Evolutionary conservation across 2,797 vertebrate species (phyloP).

Genomic region (Peromyscus melanophrys): DNA sequence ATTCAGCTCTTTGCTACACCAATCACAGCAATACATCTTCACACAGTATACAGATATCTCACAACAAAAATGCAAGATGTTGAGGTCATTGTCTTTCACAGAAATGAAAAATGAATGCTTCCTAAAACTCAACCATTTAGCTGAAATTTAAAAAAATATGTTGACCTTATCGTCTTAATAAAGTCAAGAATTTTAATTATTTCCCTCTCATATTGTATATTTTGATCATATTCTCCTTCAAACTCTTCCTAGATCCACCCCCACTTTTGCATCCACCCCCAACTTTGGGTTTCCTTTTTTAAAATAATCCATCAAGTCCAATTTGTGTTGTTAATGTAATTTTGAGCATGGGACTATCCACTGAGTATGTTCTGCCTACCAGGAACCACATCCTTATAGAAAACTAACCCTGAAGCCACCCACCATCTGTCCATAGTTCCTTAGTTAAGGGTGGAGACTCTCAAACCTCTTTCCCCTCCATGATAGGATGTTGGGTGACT

Average conservation of each 20-base stretch:
- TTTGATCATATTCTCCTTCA: background rate
- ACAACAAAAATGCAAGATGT: background rate
- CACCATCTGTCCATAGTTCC: background rate
- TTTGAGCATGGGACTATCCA: background rate
- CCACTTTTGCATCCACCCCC: too few relatives aligned
- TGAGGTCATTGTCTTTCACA: background rate
- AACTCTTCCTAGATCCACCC: background rate
- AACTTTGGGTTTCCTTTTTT: background rate
- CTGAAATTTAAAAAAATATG: background rate
- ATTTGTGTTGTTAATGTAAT: too few relatives aligned
- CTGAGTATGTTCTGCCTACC: background rate
- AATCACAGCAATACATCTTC: background rate
- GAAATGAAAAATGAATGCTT: background rate
- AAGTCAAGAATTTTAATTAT: background rate
- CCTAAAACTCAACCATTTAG: slow-evolving; percentile 20
- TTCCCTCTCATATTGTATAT: background rate
- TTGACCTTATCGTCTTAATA: background rate
- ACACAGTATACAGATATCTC: background rate
- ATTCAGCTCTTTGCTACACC: background rate
- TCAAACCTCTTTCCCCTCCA: background rate
- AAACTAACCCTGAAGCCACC: background rate
- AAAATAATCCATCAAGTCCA: background rate
- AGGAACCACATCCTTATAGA: background rate
- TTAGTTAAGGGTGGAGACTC: background rate
- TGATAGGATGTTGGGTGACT: background rate